Conservation (phyloP, 2,888 invertebrate species). For the Deladenus siricidicola region DNA sequence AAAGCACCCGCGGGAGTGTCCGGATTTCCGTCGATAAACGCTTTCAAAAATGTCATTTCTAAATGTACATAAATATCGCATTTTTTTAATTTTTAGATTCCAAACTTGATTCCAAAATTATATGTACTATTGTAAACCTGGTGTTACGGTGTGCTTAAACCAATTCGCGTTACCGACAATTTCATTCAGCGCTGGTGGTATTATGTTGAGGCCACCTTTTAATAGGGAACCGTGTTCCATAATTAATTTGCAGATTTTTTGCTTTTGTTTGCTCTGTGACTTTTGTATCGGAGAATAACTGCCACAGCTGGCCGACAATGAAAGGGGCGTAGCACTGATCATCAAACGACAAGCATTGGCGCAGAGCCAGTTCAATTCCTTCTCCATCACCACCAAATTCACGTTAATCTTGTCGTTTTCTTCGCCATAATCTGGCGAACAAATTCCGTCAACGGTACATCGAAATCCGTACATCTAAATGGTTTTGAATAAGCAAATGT, state of each 20-base stretch:
- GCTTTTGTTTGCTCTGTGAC: constrained; percentile 11
- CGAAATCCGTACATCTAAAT: constrained; percentile 45
- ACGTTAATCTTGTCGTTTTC: too few species aligned
- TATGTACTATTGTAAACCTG: too few species aligned
- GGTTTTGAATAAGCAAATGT: neutral
- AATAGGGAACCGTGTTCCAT: constrained; percentile 61
- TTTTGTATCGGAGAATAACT: neutral
- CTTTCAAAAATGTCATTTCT: constrained; percentile 8
- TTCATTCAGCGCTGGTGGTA: constrained; percentile 77
- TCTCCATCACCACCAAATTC: constrained; percentile 43
- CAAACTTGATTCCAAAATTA: too few species aligned
- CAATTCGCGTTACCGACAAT: too few species aligned
- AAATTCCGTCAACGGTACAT: constrained; percentile 40
- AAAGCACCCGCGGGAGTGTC: constrained; percentile 1
- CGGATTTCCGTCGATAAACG: constrained; percentile 5
- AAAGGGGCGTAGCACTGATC: too few species aligned
- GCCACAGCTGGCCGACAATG: neutral
- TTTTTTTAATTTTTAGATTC: too few species aligned
- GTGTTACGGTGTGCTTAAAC: too few species aligned
- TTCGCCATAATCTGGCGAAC: neutral
- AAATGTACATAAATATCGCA: neutral
- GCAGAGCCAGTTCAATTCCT: constrained; percentile 48
- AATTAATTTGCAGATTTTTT: constrained; percentile 46
- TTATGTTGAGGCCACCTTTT: constrained; percentile 77
- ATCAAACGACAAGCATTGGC: constrained; percentile 42